phyloP scores from a whole-genome alignment of 2,888 invertebrate genomes.

The Parasteatoda lunata region DNA sequence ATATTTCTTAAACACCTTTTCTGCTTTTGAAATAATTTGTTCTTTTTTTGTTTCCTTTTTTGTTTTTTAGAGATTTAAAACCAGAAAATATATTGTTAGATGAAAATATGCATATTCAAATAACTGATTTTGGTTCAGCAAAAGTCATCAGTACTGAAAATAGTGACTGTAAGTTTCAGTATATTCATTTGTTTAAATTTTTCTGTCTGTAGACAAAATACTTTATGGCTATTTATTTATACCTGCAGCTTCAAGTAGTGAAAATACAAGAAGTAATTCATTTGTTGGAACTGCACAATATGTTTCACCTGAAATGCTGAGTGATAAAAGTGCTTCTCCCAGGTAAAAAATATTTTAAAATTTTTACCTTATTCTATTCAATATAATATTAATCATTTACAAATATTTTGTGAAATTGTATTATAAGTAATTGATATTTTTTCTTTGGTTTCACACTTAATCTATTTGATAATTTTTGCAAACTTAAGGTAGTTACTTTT shows the following conservation, averaged over 20 bases:
- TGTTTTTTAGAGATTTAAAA: constrained; percentile 84
- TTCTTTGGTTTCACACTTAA: too few relatives aligned
- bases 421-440: too few relatives aligned
- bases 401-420: too few relatives aligned
- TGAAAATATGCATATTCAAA: constrained; percentile 95
- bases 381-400: too few relatives aligned
- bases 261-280: constrained; percentile 72
- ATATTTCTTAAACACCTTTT: not conserved
- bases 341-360: constrained; percentile 55
- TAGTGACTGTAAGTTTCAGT: constrained; percentile 26
- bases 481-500: too few relatives aligned
- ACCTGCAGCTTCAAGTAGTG: constrained; percentile 54
- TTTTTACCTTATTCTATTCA: not conserved
- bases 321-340: constrained; percentile 78
- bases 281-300: constrained; percentile 99
- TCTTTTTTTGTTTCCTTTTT: not conserved
- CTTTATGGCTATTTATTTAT: constrained; percentile 18
- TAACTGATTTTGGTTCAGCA: constrained; percentile 98
- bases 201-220: not conserved
- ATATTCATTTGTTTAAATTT: not conserved
- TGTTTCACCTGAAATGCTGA: constrained; percentile 96
- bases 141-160: constrained; percentile 53
- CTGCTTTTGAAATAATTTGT: not conserved
- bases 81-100: constrained; percentile 98
- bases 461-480: too few relatives aligned